phyloP scores from a whole-genome alignment of 1,140 invertebrate genomes.

The Manduca sexta region DNA sequence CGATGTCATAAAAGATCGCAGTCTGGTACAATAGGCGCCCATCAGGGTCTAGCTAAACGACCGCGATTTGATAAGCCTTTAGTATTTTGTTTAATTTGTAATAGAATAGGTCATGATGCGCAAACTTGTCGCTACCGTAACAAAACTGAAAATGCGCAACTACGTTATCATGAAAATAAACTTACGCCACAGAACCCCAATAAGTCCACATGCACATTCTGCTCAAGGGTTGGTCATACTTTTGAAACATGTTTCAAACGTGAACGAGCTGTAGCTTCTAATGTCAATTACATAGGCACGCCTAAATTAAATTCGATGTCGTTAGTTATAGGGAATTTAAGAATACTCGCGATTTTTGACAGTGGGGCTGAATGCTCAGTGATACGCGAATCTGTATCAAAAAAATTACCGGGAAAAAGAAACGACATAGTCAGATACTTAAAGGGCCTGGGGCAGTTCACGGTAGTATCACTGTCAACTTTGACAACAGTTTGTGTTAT shows the following conservation, averaged over 20 bases:
- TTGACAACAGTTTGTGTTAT: neutral
- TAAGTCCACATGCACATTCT: conserved; percentile 6
- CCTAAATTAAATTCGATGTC: neutral
- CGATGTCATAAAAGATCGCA: neutral
- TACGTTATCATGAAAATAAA: neutral
- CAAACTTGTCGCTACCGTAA: neutral
- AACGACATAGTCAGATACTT: neutral
- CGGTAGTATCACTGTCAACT: conserved; percentile 1
- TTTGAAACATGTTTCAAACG: conserved; percentile 23
- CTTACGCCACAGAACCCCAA: neutral
- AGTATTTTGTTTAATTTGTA: conserved; percentile 7
- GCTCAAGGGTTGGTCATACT: conserved; percentile 14
- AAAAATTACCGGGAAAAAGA: too few species aligned
- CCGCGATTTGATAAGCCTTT: neutral
- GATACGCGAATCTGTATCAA: too few species aligned
- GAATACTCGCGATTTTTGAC: too few species aligned
- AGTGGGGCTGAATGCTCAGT: conserved; percentile 20
- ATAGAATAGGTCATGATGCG: conserved; percentile 10
- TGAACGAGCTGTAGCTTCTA: conserved; percentile 11
- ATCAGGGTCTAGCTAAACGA: too few species aligned
- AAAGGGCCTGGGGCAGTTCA: conserved; percentile 4
- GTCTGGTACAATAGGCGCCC: too few species aligned
- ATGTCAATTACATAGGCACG: neutral
- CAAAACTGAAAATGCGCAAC: neutral
- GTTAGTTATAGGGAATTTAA: too few species aligned